Conservation (phyloP, 2,888 invertebrate species). For the Seira ritae region DNA sequence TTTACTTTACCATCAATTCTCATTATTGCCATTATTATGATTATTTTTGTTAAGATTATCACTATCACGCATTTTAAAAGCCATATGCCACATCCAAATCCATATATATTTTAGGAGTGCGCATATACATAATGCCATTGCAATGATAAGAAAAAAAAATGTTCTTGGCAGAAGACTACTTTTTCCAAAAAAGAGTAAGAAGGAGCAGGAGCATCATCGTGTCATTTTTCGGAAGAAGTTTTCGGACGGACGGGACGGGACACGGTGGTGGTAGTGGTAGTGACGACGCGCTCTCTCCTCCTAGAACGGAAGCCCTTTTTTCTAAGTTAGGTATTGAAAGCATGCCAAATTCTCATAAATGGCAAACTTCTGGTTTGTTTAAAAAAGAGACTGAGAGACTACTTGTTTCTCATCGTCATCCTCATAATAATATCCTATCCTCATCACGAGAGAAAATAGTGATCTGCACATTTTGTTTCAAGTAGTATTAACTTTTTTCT, state of each 20-base stretch:
- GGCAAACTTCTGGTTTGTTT: constrained; percentile 49
- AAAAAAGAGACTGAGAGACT: constrained; percentile 25
- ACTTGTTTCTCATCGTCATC: constrained; percentile 14
- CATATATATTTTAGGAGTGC: too few relatives aligned
- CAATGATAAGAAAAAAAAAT: too few relatives aligned
- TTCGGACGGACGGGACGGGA: background rate
- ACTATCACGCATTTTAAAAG: background rate
- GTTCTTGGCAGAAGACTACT: too few relatives aligned
- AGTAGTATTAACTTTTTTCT: constrained; percentile 3
- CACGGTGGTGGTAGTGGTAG: background rate
- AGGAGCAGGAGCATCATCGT: background rate
- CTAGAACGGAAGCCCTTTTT: constrained; percentile 53
- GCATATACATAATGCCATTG: too few relatives aligned
- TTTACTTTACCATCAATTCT: constrained; percentile 29
- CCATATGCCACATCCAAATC: constrained; percentile 55
- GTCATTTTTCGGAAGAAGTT: background rate
- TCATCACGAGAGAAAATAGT: constrained; percentile 23
- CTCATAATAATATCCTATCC: background rate
- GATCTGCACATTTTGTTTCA: constrained; percentile 29
- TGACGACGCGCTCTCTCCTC: constrained; percentile 2
- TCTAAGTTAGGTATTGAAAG: constrained; percentile 65
- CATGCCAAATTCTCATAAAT: constrained; percentile 69
- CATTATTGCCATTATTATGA: constrained; percentile 52
- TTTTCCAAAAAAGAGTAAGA: background rate
- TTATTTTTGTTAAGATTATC: constrained; percentile 15